phyloP scores from a whole-genome alignment of 2,888 invertebrate genomes.

The Conistra vaccinii region DNA sequence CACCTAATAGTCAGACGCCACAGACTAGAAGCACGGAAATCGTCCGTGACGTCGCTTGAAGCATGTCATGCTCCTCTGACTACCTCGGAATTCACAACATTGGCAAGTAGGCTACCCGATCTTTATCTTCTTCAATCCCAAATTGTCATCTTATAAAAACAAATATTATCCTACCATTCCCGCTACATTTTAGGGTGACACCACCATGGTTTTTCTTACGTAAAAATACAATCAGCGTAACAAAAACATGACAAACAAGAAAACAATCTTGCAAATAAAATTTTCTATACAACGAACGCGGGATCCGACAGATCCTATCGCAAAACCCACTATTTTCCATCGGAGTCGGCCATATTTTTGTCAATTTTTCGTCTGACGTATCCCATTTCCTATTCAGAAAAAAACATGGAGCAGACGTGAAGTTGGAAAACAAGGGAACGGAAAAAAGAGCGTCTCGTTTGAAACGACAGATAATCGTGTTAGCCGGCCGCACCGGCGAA shows the following conservation, averaged over 20 bases:
- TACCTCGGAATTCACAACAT: conserved; percentile 51
- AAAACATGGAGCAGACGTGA: conserved; percentile 88
- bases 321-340: conserved; percentile 89
- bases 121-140: conserved; percentile 51
- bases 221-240: conserved; percentile 63
- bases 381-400: conserved; percentile 90
- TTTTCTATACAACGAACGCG: conserved; percentile 76
- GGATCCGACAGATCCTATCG: conserved; percentile 86
- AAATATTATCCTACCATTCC: conserved; percentile 33
- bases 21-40: conserved; percentile 60
- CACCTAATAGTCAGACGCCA: conserved; percentile 52
- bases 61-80: conserved; percentile 48
- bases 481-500: conserved; percentile 88
- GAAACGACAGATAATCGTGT: conserved; percentile 90
- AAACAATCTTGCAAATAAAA: conserved; percentile 85
- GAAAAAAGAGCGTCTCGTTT: conserved; percentile 88
- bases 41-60: conserved; percentile 67
- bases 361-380: conserved; percentile 90
- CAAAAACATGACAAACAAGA: conserved; percentile 79
- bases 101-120: conserved; percentile 33
- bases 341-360: conserved; percentile 88
- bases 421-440: conserved; percentile 90
- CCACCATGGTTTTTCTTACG: conserved; percentile 30
- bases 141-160: conserved; percentile 62
- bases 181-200: conserved; percentile 41